A percentile compares a stretch with the other conserved stretches of the same genome.
phyloP scores from a whole-genome alignment of 2,113 vertebrate species.

The Psephotus haematonotus region DNA sequence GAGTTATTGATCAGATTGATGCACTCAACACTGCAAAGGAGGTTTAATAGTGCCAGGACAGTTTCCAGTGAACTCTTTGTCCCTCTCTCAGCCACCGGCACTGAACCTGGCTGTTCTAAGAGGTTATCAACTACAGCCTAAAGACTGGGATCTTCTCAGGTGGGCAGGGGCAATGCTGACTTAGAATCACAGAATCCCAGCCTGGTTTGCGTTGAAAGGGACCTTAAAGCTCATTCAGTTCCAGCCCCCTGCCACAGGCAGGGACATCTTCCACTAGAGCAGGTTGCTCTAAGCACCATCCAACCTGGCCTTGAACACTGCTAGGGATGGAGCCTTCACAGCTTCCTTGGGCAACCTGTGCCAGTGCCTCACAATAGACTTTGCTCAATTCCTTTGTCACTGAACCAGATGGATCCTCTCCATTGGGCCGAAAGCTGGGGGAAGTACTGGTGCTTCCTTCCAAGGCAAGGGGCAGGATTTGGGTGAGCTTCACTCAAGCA shows the following conservation, averaged over 20 bases:
- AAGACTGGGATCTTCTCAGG: neutral
- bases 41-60: neutral
- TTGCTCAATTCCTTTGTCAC: fast-evolving
- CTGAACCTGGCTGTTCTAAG: neutral
- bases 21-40: neutral
- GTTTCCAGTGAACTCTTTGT: neutral
- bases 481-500: neutral
- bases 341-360: neutral
- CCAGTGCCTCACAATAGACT: neutral
- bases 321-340: no score
- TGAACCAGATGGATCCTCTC: neutral
- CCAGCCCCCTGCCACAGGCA: neutral
- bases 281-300: neutral
- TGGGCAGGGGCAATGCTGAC: neutral
- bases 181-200: neutral
- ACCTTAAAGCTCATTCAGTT: neutral
- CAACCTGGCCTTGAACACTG: neutral
- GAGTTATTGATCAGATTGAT: neutral
- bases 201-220: neutral
- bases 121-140: no score
- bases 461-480: neutral
- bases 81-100: neutral
- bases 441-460: neutral
- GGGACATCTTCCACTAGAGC: neutral
- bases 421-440: neutral